Evolutionary conservation across 92 coral and sea anemone species (phyloP).

Genomic region (Epizoanthus rinbou): DNA sequence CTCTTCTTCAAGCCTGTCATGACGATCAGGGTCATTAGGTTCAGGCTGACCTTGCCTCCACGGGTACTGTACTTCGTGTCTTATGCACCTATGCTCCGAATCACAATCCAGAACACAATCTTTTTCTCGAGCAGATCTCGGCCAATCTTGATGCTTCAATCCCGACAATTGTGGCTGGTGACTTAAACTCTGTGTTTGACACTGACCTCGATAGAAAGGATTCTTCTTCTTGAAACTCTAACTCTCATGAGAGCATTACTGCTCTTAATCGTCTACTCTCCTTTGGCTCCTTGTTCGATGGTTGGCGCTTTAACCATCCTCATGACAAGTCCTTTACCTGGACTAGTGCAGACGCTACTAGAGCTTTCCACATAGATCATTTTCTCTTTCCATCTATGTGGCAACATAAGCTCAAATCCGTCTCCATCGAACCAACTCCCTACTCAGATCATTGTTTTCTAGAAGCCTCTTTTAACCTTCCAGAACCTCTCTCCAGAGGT

Average conservation of each 20-base stretch:
- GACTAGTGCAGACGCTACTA: neutral
- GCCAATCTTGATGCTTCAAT: slow-evolving; percentile 20
- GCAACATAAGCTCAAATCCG: neutral
- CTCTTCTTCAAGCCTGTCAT: neutral
- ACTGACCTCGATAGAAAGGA: slow-evolving; percentile 7
- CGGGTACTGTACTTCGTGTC: neutral
- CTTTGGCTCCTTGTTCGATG: neutral
- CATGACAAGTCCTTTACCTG: neutral
- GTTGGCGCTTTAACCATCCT: slow-evolving; percentile 29
- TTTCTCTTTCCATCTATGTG: slow-evolving; percentile 9
- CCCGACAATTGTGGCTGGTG: slow-evolving; percentile 31
- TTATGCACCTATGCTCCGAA: neutral
- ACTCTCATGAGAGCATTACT: neutral
- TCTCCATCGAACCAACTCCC: neutral
- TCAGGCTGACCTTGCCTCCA: neutral
- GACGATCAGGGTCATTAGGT: neutral
- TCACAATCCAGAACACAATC: neutral
- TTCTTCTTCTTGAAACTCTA: neutral
- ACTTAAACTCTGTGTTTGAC: slow-evolving; percentile 30
- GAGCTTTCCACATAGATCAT: slow-evolving; percentile 33
- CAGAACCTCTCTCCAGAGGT: neutral
- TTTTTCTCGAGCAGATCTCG: slow-evolving; percentile 13
- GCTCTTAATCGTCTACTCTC: neutral
- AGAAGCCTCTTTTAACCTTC: neutral
- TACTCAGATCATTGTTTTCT: slow-evolving; percentile 32